Conservation (phyloP, 1,140 invertebrate species). For the Nylanderia fulva region DNA sequence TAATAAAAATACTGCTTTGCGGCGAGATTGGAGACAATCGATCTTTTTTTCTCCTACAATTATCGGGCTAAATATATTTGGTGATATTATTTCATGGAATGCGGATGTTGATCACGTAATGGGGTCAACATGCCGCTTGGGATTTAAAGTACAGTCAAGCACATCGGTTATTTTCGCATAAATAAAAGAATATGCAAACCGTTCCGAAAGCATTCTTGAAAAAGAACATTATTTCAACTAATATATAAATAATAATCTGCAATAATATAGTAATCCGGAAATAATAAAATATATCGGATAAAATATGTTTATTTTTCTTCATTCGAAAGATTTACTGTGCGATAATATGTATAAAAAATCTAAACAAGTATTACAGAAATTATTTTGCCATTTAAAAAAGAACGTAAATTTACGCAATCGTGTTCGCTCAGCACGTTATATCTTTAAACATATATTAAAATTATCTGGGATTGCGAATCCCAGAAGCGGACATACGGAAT, state of each 20-base stretch:
- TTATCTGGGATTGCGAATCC: constrained; percentile 20
- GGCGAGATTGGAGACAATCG: neutral
- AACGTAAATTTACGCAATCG: constrained; percentile 19
- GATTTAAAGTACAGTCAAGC: constrained; percentile 17
- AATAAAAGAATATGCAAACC: neutral
- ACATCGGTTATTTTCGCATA: constrained; percentile 23
- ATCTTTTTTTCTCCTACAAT: constrained; percentile 15
- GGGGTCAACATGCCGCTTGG: neutral
- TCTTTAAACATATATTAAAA: constrained; percentile 29
- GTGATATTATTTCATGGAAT: constrained; percentile 31
- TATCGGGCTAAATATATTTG: neutral
- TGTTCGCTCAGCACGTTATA: constrained; percentile 4
- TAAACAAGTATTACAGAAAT: neutral
- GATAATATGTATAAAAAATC: neutral
- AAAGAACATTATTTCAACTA: neutral
- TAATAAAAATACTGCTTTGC: neutral
- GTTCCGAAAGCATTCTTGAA: neutral
- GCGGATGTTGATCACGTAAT: constrained; percentile 36
- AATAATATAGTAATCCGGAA: neutral
- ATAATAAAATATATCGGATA: neutral
- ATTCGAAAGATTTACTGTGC: neutral
- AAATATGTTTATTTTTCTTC: neutral
- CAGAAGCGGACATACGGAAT: constrained; percentile 27
- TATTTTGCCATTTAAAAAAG: constrained; percentile 5
- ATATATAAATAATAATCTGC: neutral